phyloP scores from a whole-genome alignment of 1,140 invertebrate species.

The Sinella curviseta region DNA sequence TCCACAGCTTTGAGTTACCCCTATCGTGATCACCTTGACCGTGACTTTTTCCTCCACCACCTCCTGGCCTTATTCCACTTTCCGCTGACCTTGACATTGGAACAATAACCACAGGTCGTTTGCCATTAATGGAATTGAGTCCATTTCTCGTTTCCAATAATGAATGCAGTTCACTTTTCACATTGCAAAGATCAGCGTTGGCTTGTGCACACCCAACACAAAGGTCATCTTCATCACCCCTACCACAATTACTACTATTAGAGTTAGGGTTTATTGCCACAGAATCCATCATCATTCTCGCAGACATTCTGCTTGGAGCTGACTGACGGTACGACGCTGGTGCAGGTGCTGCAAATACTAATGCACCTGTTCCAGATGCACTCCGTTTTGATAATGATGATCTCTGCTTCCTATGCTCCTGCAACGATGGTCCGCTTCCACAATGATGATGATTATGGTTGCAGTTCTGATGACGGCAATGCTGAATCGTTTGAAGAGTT shows the following conservation, averaged over 20 bases:
- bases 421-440: no score
- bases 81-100: neutral
- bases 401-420: no score
- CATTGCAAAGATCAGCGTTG: no score
- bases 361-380: neutral
- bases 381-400: neutral
- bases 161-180: neutral
- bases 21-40: neutral
- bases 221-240: no score
- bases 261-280: neutral
- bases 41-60: neutral
- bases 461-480: no score
- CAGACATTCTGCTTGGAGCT: neutral
- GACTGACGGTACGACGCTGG: neutral
- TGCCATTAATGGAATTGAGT: neutral
- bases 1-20: conserved; percentile 37
- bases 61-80: no score
- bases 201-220: no score
- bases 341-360: neutral
- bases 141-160: neutral
- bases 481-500: no score
- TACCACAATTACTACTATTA: neutral
- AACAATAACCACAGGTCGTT: neutral
- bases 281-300: neutral
- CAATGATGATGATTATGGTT: no score